Base-by-base conservation (phyloP, 2,888 invertebrate genomes). In the Venusia cambrica region DNA sequence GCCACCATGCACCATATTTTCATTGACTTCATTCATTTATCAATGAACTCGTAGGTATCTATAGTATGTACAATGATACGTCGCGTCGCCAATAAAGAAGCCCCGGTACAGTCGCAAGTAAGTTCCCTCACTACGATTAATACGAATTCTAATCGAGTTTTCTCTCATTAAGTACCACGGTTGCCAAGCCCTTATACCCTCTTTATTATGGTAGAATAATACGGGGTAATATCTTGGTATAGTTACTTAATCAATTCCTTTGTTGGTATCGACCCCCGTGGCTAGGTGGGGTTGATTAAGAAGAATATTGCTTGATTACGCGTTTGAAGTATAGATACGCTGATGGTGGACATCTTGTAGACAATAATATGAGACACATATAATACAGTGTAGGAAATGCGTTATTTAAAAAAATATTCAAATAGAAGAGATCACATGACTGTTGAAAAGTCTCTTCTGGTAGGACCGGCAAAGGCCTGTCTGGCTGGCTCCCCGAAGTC, bases 231-330 rank as follows among this genome's bases (percentile, higher is more conserved):
- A 85, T 85, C 75, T 74, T 67, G 73, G 81, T 77, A 78, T 83
- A 84, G 84, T 85, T 85, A 83, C 80, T 84, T 85, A 87, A 85
- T 87, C 85, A 87, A 85, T 87, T 85, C 85, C 76, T 81, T 87
- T 87, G 85, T 84, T 81, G 83, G 79, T 77, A 78, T 73, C 84
- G 79, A 77, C 84, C 84, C 81, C 79, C 73, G 67, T 62, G 60
- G 68, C 18, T 74, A 81, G 85, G 84, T 74, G 81, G 83, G 85
- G 83, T 77, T 87, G 87, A 87, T 87, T 85, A 85, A 78, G 81
- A 84, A 80, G 84, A 83, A 83, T 87, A 87, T 87, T 87, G 76
- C 83, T 84, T 87, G 85, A 85, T 87, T 87, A 85, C 78, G 64
- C 66, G 68, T 70, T 76, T 79, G 63, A 83, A 81, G 79, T 80